Conservation (phyloP, 2,797 vertebrate genomes). For the Sebastes steindachneri region DNA sequence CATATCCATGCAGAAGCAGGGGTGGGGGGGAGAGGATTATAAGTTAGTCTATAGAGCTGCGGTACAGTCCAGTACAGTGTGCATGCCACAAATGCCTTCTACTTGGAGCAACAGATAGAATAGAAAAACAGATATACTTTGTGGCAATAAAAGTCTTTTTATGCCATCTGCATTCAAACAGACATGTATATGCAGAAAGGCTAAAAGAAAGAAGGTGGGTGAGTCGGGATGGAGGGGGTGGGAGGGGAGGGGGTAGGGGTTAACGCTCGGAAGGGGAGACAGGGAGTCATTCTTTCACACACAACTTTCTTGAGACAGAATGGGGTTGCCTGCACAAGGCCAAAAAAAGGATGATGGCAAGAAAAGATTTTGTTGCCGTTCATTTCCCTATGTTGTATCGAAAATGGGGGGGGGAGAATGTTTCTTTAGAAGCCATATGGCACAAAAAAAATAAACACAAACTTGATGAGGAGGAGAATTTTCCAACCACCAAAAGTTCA, state of each 20-base stretch:
- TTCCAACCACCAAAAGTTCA: conserved; percentile 97
- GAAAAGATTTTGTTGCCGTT: conserved; percentile 99
- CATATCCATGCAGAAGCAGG: conserved; percentile 86
- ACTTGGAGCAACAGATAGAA: conserved; percentile 87
- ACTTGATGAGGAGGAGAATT: conserved; percentile 73
- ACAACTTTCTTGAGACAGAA: conserved; percentile 94
- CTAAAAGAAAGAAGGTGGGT: conserved; percentile 70
- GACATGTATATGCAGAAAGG: conserved; percentile 84
- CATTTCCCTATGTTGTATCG: conserved; percentile 85
- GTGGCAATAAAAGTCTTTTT: conserved; percentile 99
- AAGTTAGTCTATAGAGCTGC: conserved; percentile 81
- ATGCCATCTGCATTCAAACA: conserved; percentile 94
- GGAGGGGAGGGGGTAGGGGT: conserved; percentile 8
- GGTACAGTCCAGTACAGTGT: conserved; percentile 76
- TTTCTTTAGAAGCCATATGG: conserved; percentile 82
- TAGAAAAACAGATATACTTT: conserved; percentile 94
- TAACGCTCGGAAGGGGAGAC: conserved; percentile 57
- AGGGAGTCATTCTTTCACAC: conserved; percentile 87
- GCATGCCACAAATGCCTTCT: conserved; percentile 91
- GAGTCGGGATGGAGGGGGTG: conserved; percentile 56
- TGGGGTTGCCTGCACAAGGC: conserved; percentile 81
- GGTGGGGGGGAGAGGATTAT: conserved; percentile 21
- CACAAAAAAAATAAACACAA: conserved; percentile 63
- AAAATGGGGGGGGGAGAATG: conserved; percentile 72
- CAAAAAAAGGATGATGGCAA: conserved; percentile 91